Evolutionary conservation across 2,888 invertebrate species (phyloP), one percentile per base, ranked within the genome.

Genomic region (Zelleria hepariella): DNA sequence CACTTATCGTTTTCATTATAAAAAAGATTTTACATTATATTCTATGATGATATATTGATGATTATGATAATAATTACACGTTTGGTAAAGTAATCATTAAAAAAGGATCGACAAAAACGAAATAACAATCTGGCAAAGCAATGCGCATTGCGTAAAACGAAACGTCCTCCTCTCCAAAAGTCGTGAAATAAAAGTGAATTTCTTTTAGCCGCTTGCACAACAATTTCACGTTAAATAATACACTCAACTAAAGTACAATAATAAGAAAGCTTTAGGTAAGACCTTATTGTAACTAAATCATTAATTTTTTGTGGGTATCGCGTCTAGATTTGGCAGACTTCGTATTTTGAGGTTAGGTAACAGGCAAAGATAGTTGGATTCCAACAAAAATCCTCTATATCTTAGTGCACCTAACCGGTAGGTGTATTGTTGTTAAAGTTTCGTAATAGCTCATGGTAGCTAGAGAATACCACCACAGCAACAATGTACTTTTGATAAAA

Each of bases 301-400:
- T 42, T 15, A 15, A 42, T 42, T 15, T 3, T 42, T 42, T 15
- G 15, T 10, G 48, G 57, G 61, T 27, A 49, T 7, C 8, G 18
- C 10, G 15, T 15, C 32, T 47, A 18, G 27, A 8, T 63, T 51
- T 20, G 52, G 48, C 32, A 25, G 24, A 55, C 60, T 32, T 54
- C 32, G 60, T 2, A 42, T 42, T 81, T 82, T 80, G 75, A 83
- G 83, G 83, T 83, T 83, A 83, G 77, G 59, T 77, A 73, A 68
- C 70, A 55, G 15, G 15, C 32, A 42, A 42, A 42, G 15, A 10
- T 42, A 42, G 7, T 2, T 32, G 7, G 32, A 10, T 7, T 32
- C 32, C 32, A 15, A 42, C 1, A 42, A 42, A 42, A 42, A 1
- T 3, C 6, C 5, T 10, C 4, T 10, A n/a, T 18, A 26, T 15